These are phyloP conservation scores for Callopanchax toddi DNA, from an alignment of 2,113 vertebrate genomes.

Conservation along the genomic window DNA sequence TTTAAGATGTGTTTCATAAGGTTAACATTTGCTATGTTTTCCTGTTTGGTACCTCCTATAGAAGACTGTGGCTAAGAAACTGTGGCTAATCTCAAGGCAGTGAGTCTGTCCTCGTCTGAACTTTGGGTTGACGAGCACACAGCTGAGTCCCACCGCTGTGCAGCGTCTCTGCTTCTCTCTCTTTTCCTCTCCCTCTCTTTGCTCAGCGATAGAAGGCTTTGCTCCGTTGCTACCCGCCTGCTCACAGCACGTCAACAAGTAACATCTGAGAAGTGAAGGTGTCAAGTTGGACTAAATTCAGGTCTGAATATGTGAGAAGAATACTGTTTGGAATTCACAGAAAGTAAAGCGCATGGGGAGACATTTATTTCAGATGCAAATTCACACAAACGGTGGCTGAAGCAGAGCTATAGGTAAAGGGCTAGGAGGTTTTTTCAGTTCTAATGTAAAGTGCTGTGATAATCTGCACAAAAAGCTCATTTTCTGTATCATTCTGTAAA, in stretches of 20 bases:
- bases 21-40: conserved; percentile 25
- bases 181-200: conserved; percentile 15
- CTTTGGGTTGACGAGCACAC: conserved; percentile 60
- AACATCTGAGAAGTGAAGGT: conserved; percentile 54
- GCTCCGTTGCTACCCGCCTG: conserved; percentile 58
- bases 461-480: too few relatives aligned
- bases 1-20: conserved; percentile 10
- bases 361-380: background rate
- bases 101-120: conserved; percentile 71
- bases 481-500: too few relatives aligned
- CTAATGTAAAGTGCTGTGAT: too few relatives aligned
- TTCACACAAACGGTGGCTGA: conserved; percentile 10
- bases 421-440: too few relatives aligned
- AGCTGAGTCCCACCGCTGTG: conserved; percentile 54
- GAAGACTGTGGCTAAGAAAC: conserved; percentile 17
- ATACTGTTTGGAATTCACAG: conserved; percentile 51
- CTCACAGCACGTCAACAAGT: conserved; percentile 71
- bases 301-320: conserved; percentile 52
- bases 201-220: conserved; percentile 57
- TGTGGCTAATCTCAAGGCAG: conserved; percentile 64
- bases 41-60: conserved; percentile 35
- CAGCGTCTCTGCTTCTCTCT: conserved; percentile 7
- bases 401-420: background rate
- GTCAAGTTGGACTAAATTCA: conserved; percentile 51
- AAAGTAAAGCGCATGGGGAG: conserved; percentile 21